Evolutionary conservation across 23 tunicate species (phyloP).

Genomic region (Phallusia fumigata): DNA sequence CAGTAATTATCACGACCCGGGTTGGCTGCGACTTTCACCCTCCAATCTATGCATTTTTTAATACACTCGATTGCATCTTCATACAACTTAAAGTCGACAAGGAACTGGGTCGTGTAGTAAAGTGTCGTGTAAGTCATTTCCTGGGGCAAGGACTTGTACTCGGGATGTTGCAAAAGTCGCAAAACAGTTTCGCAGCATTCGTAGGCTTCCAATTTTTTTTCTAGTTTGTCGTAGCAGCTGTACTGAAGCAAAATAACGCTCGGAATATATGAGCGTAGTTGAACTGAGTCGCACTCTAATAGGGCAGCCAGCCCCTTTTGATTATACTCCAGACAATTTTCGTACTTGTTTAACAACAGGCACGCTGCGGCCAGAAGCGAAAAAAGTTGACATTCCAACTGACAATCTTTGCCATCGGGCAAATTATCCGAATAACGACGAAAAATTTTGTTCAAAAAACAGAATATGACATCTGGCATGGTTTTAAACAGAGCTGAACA

Average conservation of each 20-base stretch:
- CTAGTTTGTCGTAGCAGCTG: neutral
- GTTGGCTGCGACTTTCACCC: neutral
- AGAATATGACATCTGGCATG: no score
- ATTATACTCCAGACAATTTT: neutral
- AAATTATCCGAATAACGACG: no score
- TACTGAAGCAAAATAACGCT: neutral
- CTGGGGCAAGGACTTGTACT: neutral
- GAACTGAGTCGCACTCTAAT: neutral
- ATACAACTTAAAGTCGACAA: neutral
- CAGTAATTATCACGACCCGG: neutral
- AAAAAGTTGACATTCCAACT: neutral
- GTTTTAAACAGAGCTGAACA: no score
- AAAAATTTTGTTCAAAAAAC: no score
- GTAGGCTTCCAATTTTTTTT: neutral
- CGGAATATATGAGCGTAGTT: neutral
- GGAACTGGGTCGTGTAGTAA: neutral
- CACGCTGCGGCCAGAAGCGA: neutral
- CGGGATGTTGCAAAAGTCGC: neutral
- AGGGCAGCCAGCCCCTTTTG: neutral
- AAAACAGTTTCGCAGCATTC: neutral
- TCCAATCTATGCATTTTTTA: neutral
- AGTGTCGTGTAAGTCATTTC: neutral
- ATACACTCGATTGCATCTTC: neutral
- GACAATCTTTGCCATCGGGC: neutral
- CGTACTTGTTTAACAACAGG: neutral